phyloP scores from a whole-genome alignment of 1,140 invertebrate species.

The Cydia fagiglandana region DNA sequence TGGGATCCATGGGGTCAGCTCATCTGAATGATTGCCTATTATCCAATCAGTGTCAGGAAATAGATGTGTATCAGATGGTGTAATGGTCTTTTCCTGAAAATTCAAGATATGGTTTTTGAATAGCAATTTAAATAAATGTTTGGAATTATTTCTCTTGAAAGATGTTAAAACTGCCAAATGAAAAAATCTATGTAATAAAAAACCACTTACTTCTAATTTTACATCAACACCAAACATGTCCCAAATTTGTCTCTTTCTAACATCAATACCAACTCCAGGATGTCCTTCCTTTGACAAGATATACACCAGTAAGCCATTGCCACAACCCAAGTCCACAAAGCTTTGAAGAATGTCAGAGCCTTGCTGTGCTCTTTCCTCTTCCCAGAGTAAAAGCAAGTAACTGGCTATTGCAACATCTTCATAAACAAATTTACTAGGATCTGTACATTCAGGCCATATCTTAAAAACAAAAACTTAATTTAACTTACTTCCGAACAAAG shows the following conservation, averaged over 20 bases:
- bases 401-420: conserved; percentile 97
- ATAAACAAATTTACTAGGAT: conserved; percentile 96
- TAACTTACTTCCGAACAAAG: background rate
- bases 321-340: conserved; percentile 97
- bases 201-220: conserved; percentile 58
- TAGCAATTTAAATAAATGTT: background rate
- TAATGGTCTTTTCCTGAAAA: conserved; percentile 82
- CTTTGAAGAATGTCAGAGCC: conserved; percentile 78
- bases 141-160: background rate
- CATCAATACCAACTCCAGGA: conserved; percentile 93
- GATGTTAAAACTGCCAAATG: background rate
- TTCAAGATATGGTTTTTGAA: conserved; percentile 33
- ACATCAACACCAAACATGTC: conserved; percentile 83
- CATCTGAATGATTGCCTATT: conserved; percentile 99
- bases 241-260: conserved; percentile 95
- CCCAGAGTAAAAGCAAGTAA: conserved; percentile 92
- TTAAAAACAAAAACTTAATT: conserved; percentile 65
- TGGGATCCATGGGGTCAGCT: conserved; percentile 98
- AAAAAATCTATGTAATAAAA: background rate
- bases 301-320: conserved; percentile 96
- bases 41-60: conserved; percentile 94
- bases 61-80: conserved; percentile 84
- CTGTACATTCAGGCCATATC: conserved; percentile 94
- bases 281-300: conserved; percentile 92
- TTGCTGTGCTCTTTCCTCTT: conserved; percentile 74